phyloP scores from a whole-genome alignment of 2,113 vertebrate genomes.

The Notothenia rossii region DNA sequence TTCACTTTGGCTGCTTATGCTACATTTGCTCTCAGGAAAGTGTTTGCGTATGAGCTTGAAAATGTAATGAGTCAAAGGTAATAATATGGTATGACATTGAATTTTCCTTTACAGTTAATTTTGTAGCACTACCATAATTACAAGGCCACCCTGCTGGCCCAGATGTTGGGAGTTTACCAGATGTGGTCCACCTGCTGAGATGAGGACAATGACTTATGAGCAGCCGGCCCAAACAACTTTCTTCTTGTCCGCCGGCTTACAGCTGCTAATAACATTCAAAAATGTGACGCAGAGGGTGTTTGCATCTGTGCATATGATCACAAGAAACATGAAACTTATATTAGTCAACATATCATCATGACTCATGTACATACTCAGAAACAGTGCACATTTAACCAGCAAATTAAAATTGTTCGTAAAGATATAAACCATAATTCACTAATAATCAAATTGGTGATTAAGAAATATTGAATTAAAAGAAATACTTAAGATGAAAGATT shows the following conservation, averaged over 20 bases:
- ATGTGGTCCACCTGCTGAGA: slow-evolving; percentile 75
- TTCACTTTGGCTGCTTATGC: slow-evolving; percentile 9
- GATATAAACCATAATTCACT: not conserved
- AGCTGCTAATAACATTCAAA: slow-evolving; percentile 54
- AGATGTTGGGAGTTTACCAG: slow-evolving; percentile 71
- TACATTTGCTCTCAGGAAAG: slow-evolving; percentile 27
- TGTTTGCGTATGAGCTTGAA: slow-evolving; percentile 37
- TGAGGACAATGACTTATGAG: slow-evolving; percentile 60
- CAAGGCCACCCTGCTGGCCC: slow-evolving; percentile 57
- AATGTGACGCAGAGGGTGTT: slow-evolving; percentile 27
- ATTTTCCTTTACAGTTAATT: slow-evolving; percentile 50
- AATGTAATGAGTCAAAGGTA: slow-evolving; percentile 46
- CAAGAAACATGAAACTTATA: slow-evolving; percentile 22
- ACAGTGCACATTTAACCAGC: not conserved
- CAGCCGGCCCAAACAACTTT: slow-evolving; percentile 40
- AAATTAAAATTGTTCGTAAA: not conserved
- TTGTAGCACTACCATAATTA: slow-evolving; percentile 32
- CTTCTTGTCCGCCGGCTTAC: slow-evolving; percentile 22
- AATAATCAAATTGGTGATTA: not conserved
- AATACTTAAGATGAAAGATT: not conserved
- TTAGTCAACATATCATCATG: not conserved
- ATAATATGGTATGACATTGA: slow-evolving; percentile 45
- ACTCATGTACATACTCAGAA: not conserved
- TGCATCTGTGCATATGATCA: slow-evolving; percentile 19
- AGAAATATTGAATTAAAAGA: not conserved